Conservation (phyloP, 2,113 vertebrate species). For the Pelvicachromis taeniatus region DNA sequence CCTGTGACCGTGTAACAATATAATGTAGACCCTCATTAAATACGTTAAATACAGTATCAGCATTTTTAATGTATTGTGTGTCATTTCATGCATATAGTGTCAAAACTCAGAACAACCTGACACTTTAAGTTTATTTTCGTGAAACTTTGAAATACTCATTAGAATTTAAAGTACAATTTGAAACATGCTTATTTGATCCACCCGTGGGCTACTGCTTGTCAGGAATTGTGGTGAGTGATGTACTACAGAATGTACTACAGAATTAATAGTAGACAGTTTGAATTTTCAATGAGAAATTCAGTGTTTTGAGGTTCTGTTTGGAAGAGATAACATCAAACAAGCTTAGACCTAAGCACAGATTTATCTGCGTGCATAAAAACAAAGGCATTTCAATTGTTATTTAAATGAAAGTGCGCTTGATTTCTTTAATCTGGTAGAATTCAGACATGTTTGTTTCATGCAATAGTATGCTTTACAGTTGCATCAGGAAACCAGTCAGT, state of each 20-base stretch:
- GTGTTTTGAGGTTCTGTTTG: neutral
- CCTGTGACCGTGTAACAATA: accelerated
- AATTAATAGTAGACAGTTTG: neutral
- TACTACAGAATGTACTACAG: neutral
- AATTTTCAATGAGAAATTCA: neutral
- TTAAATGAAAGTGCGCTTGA: neutral
- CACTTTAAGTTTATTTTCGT: neutral
- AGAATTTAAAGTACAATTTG: neutral
- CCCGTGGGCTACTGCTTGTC: neutral
- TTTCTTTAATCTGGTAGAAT: neutral
- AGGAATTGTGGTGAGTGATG: neutral
- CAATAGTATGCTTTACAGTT: accelerated
- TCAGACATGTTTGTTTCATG: neutral
- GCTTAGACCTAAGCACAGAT: neutral
- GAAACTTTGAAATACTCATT: neutral
- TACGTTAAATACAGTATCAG: neutral
- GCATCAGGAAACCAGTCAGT: neutral
- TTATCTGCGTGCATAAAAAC: neutral
- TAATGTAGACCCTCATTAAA: neutral
- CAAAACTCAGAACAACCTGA: neutral
- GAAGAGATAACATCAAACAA: neutral
- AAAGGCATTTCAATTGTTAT: neutral
- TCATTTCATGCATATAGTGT: neutral
- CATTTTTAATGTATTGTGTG: neutral
- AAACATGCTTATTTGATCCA: neutral